Conservation (phyloP, 2,113 vertebrate genomes). For the Lepisosteus oculatus region DNA sequence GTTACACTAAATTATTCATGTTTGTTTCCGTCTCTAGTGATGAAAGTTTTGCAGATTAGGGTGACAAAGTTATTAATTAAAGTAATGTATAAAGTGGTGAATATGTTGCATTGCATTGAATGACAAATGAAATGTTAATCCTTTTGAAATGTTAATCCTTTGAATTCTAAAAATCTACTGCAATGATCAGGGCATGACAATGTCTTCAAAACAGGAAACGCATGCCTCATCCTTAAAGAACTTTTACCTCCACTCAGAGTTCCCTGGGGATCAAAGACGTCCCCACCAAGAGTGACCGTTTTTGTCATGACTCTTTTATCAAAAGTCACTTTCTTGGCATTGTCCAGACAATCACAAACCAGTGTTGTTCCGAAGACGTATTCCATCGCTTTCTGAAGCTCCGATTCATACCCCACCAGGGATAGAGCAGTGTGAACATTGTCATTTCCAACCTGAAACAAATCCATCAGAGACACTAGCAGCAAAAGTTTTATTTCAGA, state of each 20-base stretch:
- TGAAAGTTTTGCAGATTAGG: too few species aligned
- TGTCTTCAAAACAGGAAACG: too few species aligned
- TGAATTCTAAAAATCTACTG: too few species aligned
- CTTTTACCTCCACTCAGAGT: conserved; percentile 86
- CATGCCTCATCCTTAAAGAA: not conserved
- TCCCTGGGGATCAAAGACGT: conserved; percentile 90
- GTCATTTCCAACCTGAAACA: conserved; percentile 67
- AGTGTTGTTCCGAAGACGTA: conserved; percentile 89
- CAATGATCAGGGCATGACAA: too few species aligned
- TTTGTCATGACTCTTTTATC: conserved; percentile 83
- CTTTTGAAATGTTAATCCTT: too few species aligned
- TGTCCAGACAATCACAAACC: conserved; percentile 83
- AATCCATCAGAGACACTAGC: not conserved
- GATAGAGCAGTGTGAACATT: conserved; percentile 81
- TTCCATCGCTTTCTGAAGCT: conserved; percentile 93
- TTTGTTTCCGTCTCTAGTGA: too few species aligned
- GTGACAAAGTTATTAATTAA: too few species aligned
- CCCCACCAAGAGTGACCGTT: conserved; percentile 87
- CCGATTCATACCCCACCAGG: conserved; percentile 76
- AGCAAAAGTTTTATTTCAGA: too few species aligned
- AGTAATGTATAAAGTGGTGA: too few species aligned
- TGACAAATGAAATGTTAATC: too few species aligned
- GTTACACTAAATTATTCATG: too few species aligned
- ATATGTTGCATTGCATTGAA: too few species aligned
- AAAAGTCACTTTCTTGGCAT: conserved; percentile 89